These are phyloP conservation scores for Calonectris borealis DNA, from an alignment of 2,113 vertebrate genomes.

Conservation along the genomic window DNA sequence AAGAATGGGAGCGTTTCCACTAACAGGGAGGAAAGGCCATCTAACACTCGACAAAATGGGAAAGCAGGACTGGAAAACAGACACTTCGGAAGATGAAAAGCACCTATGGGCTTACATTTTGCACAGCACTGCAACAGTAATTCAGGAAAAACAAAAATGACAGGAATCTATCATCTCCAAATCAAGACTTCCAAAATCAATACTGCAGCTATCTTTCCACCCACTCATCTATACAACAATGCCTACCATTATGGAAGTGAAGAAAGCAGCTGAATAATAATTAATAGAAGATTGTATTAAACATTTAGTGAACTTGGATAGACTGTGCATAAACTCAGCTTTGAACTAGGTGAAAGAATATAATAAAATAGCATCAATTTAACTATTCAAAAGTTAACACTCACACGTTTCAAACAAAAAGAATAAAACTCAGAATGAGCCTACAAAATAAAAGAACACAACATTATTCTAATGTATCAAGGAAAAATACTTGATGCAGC, in stretches of 20 bases:
- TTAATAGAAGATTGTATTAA: constrained; percentile 5
- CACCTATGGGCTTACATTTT: background rate
- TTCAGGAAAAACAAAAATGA: background rate
- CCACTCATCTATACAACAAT: constrained; percentile 16
- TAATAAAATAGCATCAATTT: background rate
- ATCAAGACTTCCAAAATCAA: constrained; percentile 28
- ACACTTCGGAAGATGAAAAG: background rate
- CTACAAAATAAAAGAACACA: background rate
- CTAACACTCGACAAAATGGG: background rate
- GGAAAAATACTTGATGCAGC: background rate
- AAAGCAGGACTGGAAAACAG: background rate
- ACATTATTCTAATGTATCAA: background rate
- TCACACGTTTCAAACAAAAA: background rate
- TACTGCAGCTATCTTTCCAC: background rate
- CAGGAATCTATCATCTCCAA: background rate
- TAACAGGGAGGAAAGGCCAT: background rate
- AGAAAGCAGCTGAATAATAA: constrained; percentile 30
- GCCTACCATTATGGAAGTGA: background rate
- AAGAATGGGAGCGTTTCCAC: background rate
- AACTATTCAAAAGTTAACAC: background rate
- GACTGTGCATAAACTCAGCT: background rate
- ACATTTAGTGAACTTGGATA: background rate
- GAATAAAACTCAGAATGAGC: background rate
- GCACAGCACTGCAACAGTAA: background rate
- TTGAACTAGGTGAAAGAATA: background rate